These are phyloP conservation scores for Cololabis saira DNA, from an alignment of 2,113 vertebrate species.

Conservation along the genomic window DNA sequence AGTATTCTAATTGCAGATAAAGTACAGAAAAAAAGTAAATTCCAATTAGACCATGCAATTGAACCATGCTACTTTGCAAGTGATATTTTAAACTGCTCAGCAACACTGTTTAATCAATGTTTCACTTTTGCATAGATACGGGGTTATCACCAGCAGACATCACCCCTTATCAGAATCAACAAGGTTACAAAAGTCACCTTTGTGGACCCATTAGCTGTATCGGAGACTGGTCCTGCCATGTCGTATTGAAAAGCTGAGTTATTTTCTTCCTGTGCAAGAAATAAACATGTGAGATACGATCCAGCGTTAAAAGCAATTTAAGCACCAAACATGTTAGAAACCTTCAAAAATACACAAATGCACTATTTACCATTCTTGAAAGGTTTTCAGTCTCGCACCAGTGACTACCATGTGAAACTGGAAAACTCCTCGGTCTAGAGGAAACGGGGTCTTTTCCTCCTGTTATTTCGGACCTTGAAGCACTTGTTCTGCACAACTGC, in stretches of 20 bases:
- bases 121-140: conserved; percentile 23
- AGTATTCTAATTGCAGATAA: conserved; percentile 20
- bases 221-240: not conserved
- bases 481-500: conserved; percentile 44
- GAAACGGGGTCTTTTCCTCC: conserved; percentile 59
- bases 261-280: not conserved
- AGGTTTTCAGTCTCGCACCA: conserved; percentile 14
- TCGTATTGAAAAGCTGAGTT: not conserved
- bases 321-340: not conserved
- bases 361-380: conserved; percentile 64
- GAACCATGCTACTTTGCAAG: conserved; percentile 6
- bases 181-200: conserved; percentile 40
- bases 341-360: not conserved
- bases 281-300: not conserved
- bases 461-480: conserved; percentile 57
- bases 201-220: conserved; percentile 21
- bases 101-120: conserved; percentile 40
- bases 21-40: conserved; percentile 7
- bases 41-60: conserved; percentile 17
- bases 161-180: conserved; percentile 5
- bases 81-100: conserved; percentile 52
- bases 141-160: conserved; percentile 59
- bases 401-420: conserved; percentile 44
- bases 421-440: conserved; percentile 50
- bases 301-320: not conserved